These are phyloP conservation scores for Centroberyx gerrardi DNA, from an alignment of 2,797 vertebrate genomes.

Conservation along the genomic window DNA sequence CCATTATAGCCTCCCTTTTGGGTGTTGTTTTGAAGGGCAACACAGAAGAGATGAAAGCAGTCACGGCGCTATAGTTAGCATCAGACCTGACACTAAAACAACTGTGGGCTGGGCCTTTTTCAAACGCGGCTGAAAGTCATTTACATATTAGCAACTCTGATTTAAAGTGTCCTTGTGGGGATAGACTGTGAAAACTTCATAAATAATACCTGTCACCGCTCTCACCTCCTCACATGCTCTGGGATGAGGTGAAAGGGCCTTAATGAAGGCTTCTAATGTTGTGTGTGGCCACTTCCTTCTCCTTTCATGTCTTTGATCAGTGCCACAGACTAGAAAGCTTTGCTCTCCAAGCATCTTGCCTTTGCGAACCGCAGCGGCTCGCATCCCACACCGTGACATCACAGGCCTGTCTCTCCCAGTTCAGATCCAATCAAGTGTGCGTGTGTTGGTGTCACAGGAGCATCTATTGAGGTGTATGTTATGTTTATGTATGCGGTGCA, in stretches of 20 bases:
- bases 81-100: neutral
- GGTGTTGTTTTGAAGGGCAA: constrained; percentile 2
- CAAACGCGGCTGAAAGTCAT: constrained; percentile 12
- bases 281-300: constrained; percentile 28
- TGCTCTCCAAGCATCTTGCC: constrained; percentile 13
- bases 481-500: neutral
- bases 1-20: neutral
- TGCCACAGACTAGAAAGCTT: constrained; percentile 30
- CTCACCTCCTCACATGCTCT: constrained; percentile 32
- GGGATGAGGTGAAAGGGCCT: constrained; percentile 55
- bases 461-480: neutral
- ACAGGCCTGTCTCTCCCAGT: constrained; percentile 16
- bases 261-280: constrained; percentile 57
- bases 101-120: neutral
- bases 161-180: constrained; percentile 2
- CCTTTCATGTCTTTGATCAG: constrained; percentile 64
- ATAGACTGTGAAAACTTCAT: constrained; percentile 6
- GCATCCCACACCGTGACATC: constrained; percentile 29
- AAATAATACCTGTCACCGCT: constrained; percentile 7
- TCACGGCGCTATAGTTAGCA: constrained; percentile 17
- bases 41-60: constrained; percentile 9
- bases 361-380: constrained; percentile 8
- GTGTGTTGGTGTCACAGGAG: neutral
- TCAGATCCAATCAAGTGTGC: constrained; percentile 32
- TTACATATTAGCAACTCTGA: constrained; percentile 17